Evolutionary conservation across 2,888 invertebrate genomes (phyloP), one percentile per base, ranked within the genome.

Genomic region (Tachina lurida): DNA sequence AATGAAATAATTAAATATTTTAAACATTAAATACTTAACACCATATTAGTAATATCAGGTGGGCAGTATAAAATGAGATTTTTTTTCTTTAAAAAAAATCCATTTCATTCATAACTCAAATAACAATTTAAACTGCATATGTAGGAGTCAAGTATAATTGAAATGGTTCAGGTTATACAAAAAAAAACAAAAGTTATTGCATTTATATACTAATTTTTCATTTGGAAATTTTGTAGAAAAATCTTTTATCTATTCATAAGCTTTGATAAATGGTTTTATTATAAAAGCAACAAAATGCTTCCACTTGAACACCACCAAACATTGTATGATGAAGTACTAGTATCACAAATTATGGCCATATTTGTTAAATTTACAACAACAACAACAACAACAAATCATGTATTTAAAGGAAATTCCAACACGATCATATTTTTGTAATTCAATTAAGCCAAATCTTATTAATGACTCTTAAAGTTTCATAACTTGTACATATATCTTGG

Each of bases 371-470:
- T 58, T 58, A 10, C 15, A 15, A 31, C n/a, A n/a, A 15, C 13
- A 49, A 49, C 7, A 49, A 10, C 15, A 31, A 31, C 31, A 45
- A 17, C 19, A 58, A 56, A 70, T 41, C 41, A 63, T 10, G 22
- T 41, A 15, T 43, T 52, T 43, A 3, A 41, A 41, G 43, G 43
- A 70, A 79, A 63, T 54, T 79, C 43, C 49, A 43, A 45, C 63
- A 63, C 47, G 63, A 56, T 71, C 54, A 19, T 71, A 63, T 65
- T 71, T 41, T 79, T 71, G 47, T 47, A 71, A 79, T 79, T 79
- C 71, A 79, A 71, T 79, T 71, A 71, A 71, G 39, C 19, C 54
- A 63, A 79, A 65, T 63, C 56, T 79, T 56, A 79, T 79, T 71
- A 71, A 79, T 79, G 79, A 65, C 56, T 47, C 39, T 12, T 47